phyloP scores from a whole-genome alignment of 2,888 invertebrate genomes.

The Cephalotes varians region DNA sequence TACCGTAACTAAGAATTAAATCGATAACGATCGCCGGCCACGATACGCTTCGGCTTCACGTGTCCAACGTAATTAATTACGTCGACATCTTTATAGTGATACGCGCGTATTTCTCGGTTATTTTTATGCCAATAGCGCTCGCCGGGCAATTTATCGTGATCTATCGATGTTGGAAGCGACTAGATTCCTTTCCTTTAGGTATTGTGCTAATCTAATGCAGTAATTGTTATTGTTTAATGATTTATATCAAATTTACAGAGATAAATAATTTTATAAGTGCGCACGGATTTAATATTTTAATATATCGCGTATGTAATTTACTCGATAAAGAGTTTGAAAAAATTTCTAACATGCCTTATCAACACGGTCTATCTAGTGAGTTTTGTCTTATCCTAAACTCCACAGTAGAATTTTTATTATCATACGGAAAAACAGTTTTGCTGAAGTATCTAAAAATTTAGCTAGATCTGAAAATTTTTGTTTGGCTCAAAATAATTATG shows the following conservation, averaged over 20 bases:
- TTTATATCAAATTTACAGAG: background rate
- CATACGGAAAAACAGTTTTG: no score
- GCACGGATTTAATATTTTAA: background rate
- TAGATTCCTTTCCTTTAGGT: background rate
- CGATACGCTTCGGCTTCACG: conserved; percentile 25
- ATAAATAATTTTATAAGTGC: conserved; percentile 2
- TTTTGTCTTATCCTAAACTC: background rate
- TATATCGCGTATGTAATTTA: background rate
- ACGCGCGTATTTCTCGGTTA: conserved; percentile 31
- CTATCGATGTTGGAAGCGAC: conserved; percentile 18
- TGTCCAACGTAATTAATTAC: conserved; percentile 41
- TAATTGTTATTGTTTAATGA: conserved; percentile 32
- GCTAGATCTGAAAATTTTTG: no score
- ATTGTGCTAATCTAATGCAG: background rate
- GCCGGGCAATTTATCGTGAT: conserved; percentile 32
- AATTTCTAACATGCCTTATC: background rate
- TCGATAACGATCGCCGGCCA: conserved; percentile 42
- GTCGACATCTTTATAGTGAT: conserved; percentile 37
- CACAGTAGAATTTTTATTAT: background rate
- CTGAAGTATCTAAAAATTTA: no score
- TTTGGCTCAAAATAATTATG: no score
- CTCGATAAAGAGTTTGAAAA: background rate
- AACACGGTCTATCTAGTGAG: no score
- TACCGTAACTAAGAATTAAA: conserved; percentile 42
- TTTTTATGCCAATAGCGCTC: conserved; percentile 14